These are phyloP conservation scores for Odocoileus virginianus DNA, from an alignment of 2,113 vertebrate species.

Conservation along the genomic window DNA sequence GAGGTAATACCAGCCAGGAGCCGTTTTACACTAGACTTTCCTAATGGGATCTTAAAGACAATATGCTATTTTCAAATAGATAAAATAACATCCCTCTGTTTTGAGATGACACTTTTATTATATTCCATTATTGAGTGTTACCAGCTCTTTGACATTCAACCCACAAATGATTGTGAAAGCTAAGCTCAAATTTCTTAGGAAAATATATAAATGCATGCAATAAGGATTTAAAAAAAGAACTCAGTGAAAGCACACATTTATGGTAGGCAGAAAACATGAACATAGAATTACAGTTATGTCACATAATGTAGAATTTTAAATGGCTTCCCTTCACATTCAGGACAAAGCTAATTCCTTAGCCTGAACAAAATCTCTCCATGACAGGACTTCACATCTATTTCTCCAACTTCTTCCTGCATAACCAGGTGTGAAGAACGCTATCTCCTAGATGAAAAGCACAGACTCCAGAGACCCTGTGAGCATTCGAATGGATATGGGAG, in stretches of 20 bases:
- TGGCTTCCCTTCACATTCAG: not conserved
- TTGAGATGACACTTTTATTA: not conserved
- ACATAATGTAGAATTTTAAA: not conserved
- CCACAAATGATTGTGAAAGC: not conserved
- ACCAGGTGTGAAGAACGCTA: not conserved
- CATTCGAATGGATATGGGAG: not conserved
- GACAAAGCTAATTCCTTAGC: not conserved
- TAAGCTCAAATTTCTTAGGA: not conserved
- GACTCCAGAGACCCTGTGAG: not conserved
- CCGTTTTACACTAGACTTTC: not conserved
- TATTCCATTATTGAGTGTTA: not conserved
- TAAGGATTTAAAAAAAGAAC: not conserved
- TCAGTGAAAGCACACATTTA: not conserved
- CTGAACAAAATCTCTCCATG: not conserved
- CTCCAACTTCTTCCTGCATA: not conserved
- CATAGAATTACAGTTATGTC: not conserved
- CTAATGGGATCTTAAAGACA: not conserved
- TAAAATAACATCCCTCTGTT: not conserved
- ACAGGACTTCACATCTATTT: not conserved
- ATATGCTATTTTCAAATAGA: not conserved
- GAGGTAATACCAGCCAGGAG: not conserved
- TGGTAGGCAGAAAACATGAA: not conserved
- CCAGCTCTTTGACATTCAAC: not conserved
- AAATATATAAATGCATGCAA: not conserved
- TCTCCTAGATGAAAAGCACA: not conserved